Conservation (phyloP, 2,888 invertebrate genomes). For the Andrena flavipes region DNA sequence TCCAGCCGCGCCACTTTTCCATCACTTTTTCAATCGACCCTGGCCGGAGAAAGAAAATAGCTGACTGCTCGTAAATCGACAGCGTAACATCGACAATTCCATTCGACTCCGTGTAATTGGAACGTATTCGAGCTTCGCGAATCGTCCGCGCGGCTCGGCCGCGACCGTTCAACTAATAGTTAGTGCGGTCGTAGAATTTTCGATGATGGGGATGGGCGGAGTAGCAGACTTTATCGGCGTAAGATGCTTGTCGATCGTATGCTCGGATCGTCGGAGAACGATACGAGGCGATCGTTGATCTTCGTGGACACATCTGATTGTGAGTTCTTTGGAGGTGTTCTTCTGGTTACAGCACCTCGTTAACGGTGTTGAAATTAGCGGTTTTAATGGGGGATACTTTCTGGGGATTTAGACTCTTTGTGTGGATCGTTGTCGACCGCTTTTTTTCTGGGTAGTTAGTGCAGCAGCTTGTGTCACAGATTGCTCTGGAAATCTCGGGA, state of each 20-base stretch:
- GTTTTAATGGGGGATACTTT: too few species aligned
- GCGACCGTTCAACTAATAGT: slow-evolving; percentile 6
- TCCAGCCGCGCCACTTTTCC: slow-evolving; percentile 6
- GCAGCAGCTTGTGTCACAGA: too few species aligned
- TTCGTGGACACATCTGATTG: neutral
- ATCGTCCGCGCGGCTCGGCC: neutral
- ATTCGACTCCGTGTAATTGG: slow-evolving; percentile 23
- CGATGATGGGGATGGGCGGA: neutral
- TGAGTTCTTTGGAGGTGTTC: neutral
- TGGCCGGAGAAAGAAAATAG: neutral
- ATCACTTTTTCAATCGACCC: neutral
- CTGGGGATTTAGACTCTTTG: too few species aligned
- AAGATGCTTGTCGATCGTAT: neutral
- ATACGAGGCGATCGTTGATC: neutral
- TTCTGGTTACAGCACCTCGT: neutral
- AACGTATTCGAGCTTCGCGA: neutral
- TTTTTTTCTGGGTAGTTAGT: too few species aligned
- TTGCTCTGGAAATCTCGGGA: too few species aligned
- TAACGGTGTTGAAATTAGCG: neutral
- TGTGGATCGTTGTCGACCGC: too few species aligned
- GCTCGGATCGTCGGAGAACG: neutral
- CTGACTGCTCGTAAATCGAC: slow-evolving; percentile 21
- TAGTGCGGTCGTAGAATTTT: slow-evolving; percentile 22
- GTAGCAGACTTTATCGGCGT: slow-evolving; percentile 4
- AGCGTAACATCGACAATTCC: neutral